Evolutionary conservation across 2,113 vertebrate species (phyloP), one percentile per base, ranked within the genome.

Genomic region (Varanus salvator): DNA sequence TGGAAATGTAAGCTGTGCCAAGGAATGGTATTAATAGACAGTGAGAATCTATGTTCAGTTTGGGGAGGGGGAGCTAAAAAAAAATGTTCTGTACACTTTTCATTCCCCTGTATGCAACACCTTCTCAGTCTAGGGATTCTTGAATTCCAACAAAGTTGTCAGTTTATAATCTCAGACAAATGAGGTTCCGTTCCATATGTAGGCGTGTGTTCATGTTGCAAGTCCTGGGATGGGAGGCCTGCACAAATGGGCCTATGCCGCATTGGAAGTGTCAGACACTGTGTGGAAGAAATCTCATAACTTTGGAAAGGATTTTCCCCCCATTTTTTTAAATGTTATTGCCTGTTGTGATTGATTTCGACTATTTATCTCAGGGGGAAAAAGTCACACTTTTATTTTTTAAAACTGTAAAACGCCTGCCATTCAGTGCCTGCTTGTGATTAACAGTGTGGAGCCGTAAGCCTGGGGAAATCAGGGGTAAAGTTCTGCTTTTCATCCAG

Each of bases 1-100:
- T 86, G 74, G 90, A 89, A 94, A 87, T 89, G 72, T n/a, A 91
- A 85, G 25, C 90, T 95, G 91, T 94, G 89, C 87, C 11, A 77
- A 87, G 38, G 60, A 90, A 84, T 0, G 29, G 81, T 86, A 78
- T 81, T 90, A 93, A 93, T 89, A 90, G 87, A 90, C 85, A 60
- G 1, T 84, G 92, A 74, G 83, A 90, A 71, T 31, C 19, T 90
- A 8, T 86, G 74, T 27, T 88, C 57, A 21, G 80, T 78, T 44
- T 15, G 38, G 21, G 48, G 34, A 23, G 75, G 19, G 74, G 31
- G 29, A 89, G 14, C 8, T 6, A 1, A 85, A 86, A 87, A 86
- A 66, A 89, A 90, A 44, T 54, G 21, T 74, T 76, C n/a, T 25
- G 54, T 34, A 54, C 68, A 6, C 44, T n/a, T 93, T 92, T 89